phyloP scores from a whole-genome alignment of 2,888 invertebrate species.

The Watsonalla binaria region DNA sequence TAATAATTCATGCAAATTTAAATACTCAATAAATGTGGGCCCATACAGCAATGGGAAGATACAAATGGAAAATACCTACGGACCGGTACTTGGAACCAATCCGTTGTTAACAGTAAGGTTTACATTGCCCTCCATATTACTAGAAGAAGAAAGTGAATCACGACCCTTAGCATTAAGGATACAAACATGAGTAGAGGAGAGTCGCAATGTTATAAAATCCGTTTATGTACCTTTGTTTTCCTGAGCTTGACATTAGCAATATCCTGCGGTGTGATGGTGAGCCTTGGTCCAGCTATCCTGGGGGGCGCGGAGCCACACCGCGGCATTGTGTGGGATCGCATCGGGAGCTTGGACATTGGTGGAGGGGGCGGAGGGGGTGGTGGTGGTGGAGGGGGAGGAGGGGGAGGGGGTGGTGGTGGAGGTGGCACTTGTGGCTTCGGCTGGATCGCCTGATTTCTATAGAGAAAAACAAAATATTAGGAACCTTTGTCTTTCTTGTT shows the following conservation, averaged over 20 bases:
- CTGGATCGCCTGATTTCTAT: conserved; percentile 29
- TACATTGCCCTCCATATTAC: no score
- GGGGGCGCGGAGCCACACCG: conserved; percentile 66
- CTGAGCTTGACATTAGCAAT: conserved; percentile 70
- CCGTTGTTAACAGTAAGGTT: no score
- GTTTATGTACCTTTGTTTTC: conserved; percentile 54
- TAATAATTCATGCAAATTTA: not conserved
- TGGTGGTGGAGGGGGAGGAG: conserved; percentile 53
- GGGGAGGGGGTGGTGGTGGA: conserved; percentile 40
- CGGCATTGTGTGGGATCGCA: conserved; percentile 55
- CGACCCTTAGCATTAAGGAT: no score
- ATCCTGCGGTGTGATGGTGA: conserved; percentile 68
- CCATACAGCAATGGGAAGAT: no score
- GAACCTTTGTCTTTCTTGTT: no score
- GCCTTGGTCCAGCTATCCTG: conserved; percentile 48
- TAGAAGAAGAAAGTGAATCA: no score
- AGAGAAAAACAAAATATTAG: not conserved
- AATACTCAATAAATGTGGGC: no score
- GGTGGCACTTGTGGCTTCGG: conserved; percentile 16
- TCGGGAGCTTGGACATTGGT: conserved; percentile 28
- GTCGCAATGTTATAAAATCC: not conserved
- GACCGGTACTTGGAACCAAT: no score
- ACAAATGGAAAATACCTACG: no score
- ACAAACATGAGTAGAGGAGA: no score
- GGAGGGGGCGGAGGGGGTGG: conserved; percentile 43